Evolutionary conservation across 2,888 invertebrate species (phyloP).

Genomic region (Noctua pronuba): DNA sequence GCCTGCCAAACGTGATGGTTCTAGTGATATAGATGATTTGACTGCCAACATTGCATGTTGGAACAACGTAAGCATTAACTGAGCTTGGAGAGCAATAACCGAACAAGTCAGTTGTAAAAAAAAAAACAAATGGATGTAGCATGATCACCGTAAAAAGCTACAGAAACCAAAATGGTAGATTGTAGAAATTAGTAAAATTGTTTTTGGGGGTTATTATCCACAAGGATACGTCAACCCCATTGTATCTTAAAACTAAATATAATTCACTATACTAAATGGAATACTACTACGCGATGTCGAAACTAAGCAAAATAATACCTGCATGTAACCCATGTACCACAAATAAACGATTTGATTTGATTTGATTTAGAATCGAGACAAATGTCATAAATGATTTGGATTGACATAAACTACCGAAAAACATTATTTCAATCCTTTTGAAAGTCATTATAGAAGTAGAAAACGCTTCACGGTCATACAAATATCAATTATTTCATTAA

Average conservation of each 20-base stretch:
- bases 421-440: background rate
- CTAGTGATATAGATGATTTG: background rate
- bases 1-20: constrained; percentile 10
- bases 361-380: background rate
- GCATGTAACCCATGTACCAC: too few relatives aligned
- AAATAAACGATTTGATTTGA: background rate
- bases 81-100: too few relatives aligned
- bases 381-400: background rate
- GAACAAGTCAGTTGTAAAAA: background rate
- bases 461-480: background rate
- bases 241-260: too few relatives aligned
- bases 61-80: background rate
- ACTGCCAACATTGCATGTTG: constrained; percentile 26
- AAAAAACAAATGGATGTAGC: background rate
- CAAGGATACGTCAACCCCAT: too few relatives aligned
- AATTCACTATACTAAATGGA: too few relatives aligned
- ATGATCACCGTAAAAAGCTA: background rate
- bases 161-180: background rate
- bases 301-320: background rate
- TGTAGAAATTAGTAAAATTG: too few relatives aligned
- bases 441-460: background rate
- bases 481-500: background rate
- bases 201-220: too few relatives aligned
- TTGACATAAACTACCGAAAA: background rate
- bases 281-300: background rate